phyloP scores from a whole-genome alignment of 2,888 invertebrate species.

The Epsilonema sp. region DNA sequence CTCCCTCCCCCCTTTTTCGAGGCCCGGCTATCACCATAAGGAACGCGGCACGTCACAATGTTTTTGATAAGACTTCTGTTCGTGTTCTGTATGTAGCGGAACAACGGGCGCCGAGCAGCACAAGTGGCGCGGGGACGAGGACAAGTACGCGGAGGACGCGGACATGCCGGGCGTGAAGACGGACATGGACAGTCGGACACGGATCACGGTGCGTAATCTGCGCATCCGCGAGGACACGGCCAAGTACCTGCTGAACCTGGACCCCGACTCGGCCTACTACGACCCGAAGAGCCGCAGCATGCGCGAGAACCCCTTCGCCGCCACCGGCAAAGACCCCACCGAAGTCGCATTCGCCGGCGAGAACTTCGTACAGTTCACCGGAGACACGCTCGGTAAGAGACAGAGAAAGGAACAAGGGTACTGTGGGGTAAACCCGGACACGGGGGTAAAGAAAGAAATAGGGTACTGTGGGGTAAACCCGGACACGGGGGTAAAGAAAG shows the following conservation, averaged over 20 bases:
- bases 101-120: background rate
- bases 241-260: conserved; percentile 85
- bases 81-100: background rate
- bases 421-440: too few relatives aligned
- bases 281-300: conserved; percentile 97
- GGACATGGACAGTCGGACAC: conserved; percentile 94
- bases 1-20: too few relatives aligned
- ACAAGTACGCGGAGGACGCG: conserved; percentile 41
- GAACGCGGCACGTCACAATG: too few relatives aligned
- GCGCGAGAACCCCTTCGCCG: conserved; percentile 78
- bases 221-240: conserved; percentile 97
- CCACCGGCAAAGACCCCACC: conserved; percentile 16
- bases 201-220: conserved; percentile 86
- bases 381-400: background rate
- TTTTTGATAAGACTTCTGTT: background rate
- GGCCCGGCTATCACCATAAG: too few relatives aligned
- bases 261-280: conserved; percentile 92
- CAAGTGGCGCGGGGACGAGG: conserved; percentile 41
- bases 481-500: too few relatives aligned
- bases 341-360: conserved; percentile 57
- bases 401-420: too few relatives aligned
- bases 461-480: too few relatives aligned
- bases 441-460: too few relatives aligned
- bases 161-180: conserved; percentile 97
- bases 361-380: conserved; percentile 47